These are phyloP conservation scores for Strigamia transsilvanica DNA, from an alignment of 2,888 invertebrate species.

Conservation along the genomic window DNA sequence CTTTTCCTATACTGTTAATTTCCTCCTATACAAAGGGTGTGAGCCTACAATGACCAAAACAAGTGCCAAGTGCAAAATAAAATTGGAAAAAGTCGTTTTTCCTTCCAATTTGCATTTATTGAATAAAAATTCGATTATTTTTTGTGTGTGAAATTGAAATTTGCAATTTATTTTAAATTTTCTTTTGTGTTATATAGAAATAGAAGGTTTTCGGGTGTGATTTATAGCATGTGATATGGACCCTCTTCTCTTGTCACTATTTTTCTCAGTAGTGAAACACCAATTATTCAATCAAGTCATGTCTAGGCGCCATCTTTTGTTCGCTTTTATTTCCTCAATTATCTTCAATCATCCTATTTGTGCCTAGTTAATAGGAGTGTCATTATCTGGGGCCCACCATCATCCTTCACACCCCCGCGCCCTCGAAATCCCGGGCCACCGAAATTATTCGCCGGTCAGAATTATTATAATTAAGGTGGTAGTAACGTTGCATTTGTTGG, in stretches of 20 bases:
- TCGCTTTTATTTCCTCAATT: constrained; percentile 20
- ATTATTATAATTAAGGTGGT: constrained; percentile 13
- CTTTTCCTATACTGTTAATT: no score
- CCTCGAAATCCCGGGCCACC: constrained; percentile 13
- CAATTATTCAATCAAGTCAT: constrained; percentile 20
- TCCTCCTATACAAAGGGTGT: no score
- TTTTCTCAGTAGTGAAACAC: constrained; percentile 1
- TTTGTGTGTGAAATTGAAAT: not conserved
- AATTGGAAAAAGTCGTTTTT: no score
- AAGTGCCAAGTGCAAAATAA: no score
- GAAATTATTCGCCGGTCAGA: not conserved
- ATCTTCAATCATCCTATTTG: constrained; percentile 20
- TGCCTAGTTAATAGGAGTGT: constrained; percentile 14
- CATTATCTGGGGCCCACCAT: constrained; percentile 20
- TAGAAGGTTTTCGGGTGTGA: not conserved
- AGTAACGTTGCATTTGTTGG: not conserved
- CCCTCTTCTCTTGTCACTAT: not conserved
- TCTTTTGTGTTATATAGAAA: not conserved
- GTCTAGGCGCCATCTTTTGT: constrained; percentile 14
- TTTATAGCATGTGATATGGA: constrained; percentile 2
- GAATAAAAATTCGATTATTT: no score
- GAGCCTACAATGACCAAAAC: no score
- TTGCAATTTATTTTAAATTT: not conserved
- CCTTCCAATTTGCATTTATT: no score
- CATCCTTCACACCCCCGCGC: constrained; percentile 20